Percentiles rank a stretch among this genome's conserved stretches.
Evolutionary conservation across 2,113 vertebrate genomes (phyloP).

Genomic region (Amblyopsis rosae): DNA sequence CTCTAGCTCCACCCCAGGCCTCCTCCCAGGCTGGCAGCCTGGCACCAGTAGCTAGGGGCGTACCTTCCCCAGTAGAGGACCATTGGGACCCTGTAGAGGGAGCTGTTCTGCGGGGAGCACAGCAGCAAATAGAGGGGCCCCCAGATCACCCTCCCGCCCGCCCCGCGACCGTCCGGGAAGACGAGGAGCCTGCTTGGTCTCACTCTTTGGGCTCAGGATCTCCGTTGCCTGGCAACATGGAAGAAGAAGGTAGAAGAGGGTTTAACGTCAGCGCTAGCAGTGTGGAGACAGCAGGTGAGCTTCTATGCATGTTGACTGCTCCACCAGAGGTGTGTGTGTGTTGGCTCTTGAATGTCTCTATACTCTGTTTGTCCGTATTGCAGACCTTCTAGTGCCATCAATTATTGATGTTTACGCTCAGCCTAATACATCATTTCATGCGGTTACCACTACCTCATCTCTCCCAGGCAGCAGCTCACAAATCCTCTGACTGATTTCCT

Average conservation of each 20-base stretch:
- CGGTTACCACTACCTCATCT: not conserved
- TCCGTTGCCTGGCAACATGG: constrained; percentile 61
- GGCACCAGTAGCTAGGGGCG: too few relatives aligned
- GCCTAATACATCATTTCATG: not conserved
- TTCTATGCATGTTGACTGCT: not conserved
- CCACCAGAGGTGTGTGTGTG: not conserved
- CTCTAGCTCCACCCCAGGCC: too few relatives aligned
- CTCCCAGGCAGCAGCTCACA: too few relatives aligned
- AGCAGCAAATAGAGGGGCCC: constrained; percentile 31
- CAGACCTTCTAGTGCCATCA: not conserved
- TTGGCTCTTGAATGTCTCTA: not conserved
- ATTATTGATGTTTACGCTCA: not conserved
- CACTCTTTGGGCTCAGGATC: constrained; percentile 65
- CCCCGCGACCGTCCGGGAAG: constrained; percentile 23
- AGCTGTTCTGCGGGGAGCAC: constrained; percentile 15
- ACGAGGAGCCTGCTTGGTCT: constrained; percentile 59
- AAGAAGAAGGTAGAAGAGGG: constrained; percentile 60
- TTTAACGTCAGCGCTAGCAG: constrained; percentile 53
- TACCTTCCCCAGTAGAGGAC: too few relatives aligned
- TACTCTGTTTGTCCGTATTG: too few relatives aligned
- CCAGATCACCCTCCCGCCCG: constrained; percentile 42
- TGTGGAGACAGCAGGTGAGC: constrained; percentile 57
- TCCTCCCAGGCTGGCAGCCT: too few relatives aligned
- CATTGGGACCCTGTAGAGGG: constrained; percentile 50
- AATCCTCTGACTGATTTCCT: not conserved